Base-by-base conservation (phyloP, 2,113 vertebrate species). In the Oenanthe melanoleuca region DNA sequence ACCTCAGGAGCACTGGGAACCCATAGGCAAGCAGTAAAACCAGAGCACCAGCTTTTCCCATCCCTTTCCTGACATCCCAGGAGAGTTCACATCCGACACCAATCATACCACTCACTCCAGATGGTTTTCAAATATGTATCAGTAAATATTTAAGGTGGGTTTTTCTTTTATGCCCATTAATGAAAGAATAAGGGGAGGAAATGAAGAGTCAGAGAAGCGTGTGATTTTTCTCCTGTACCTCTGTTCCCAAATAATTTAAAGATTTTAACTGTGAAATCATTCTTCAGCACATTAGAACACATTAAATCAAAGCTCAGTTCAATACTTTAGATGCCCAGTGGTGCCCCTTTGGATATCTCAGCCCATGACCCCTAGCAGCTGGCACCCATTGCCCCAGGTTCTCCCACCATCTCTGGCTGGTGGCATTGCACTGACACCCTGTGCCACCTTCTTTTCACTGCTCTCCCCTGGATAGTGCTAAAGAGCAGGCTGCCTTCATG, bases 141-240 rank as follows among this genome's bases (percentile, higher is more conserved):
- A 67, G 75, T 56, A 92, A 92, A 78, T 92, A 81, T 71, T 90
- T 96, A 90, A 93, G 82, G 88, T 95, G 88, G 44, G n/a, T 38
- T 83, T 73, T 79, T 65, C 37, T 87, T 88, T 93, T 73, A 31
- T 50, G 23, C 10, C 56, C 29, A 18, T n/a, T 65, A 92, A 86
- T 60, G 38, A 88, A 57, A 18, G n/a, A 50, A 19, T 53, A 74
- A 71, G 31, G 45, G 44, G 44, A 81, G 23, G 8, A 89, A 93
- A 80, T 53, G 12, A 70, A 50, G 26, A 84, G 45, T 65, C 38
- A 69, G 26, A 81, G 15, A 37, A 66, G 31, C 0, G 2, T 57
- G 33, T 16, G 28, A 83, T 44, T 84, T 74, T 86, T 44, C 67
- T 91, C 13, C 38, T 34, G 22, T 22, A 88, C 8, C 18, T 86